Evolutionary conservation across 2,888 invertebrate species (phyloP).

Genomic region (Scaptodrosophila latifasciaeformis): DNA sequence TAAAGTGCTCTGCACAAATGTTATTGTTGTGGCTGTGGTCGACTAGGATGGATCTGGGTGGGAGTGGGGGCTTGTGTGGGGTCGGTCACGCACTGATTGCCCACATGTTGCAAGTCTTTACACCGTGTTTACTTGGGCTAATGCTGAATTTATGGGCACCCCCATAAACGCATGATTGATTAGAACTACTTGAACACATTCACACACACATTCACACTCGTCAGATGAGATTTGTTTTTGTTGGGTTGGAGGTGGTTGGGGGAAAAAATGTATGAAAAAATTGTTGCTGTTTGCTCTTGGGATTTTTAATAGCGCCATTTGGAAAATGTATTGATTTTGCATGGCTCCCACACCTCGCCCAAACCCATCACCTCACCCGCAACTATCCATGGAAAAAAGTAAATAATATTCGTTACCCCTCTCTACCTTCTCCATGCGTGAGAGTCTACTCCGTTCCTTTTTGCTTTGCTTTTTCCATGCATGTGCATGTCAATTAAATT

Average conservation of each 20-base stretch:
- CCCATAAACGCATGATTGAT: constrained; percentile 58
- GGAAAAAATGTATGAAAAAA: no score
- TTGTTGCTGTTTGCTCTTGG: constrained; percentile 24
- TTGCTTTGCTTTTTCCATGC: no score
- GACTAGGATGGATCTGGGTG: constrained; percentile 15
- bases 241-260: no score
- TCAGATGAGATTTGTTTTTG: no score
- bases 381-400: constrained; percentile 19
- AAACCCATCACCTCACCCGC: constrained; percentile 21
- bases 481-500: no score
- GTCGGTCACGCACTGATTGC: constrained; percentile 18
- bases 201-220: no score
- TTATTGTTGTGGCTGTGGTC: constrained; percentile 11
- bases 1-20: constrained; percentile 16
- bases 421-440: constrained; percentile 34
- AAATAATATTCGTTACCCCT: not conserved
- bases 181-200: constrained; percentile 25
- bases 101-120: constrained; percentile 60
- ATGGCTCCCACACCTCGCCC: no score
- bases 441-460: constrained; percentile 16
- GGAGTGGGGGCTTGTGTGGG: not conserved
- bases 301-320: constrained; percentile 36
- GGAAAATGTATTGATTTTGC: constrained; percentile 59
- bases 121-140: constrained; percentile 51
- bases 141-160: constrained; percentile 54